Conservation (phyloP, 2,888 invertebrate species). For the Apamea anceps region DNA sequence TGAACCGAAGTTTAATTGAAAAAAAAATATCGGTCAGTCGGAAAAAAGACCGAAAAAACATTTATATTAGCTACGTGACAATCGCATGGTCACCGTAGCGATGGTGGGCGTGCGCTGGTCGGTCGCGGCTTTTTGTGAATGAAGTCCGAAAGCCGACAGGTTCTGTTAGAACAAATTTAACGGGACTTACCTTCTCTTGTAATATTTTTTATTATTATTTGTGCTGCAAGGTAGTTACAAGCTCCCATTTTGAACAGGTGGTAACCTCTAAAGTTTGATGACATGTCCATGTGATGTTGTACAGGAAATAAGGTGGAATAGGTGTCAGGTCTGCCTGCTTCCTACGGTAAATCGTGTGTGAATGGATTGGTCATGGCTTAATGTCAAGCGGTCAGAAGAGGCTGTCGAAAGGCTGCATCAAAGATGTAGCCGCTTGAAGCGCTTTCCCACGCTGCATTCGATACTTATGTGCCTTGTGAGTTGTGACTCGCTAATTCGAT, state of each 20-base stretch:
- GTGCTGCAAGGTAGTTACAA: constrained; percentile 70
- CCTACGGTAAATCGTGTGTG: constrained; percentile 41
- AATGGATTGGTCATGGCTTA: constrained; percentile 33
- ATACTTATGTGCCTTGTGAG: constrained; percentile 16
- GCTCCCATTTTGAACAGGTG: constrained; percentile 69
- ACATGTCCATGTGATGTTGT: constrained; percentile 56
- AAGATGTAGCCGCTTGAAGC: constrained; percentile 7
- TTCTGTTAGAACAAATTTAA: constrained; percentile 87
- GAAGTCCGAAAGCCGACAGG: constrained; percentile 81
- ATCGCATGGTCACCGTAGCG: constrained; percentile 78
- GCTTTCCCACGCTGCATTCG: constrained; percentile 35
- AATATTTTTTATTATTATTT: constrained; percentile 76
- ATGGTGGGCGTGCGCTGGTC: constrained; percentile 82
- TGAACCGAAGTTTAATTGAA: constrained; percentile 63
- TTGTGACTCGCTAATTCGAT: constrained; percentile 17
- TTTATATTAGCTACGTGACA: constrained; percentile 79
- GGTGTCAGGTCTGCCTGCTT: constrained; percentile 31
- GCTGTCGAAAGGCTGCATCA: constrained; percentile 25
- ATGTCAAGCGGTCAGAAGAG: constrained; percentile 18
- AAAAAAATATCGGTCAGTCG: constrained; percentile 71
- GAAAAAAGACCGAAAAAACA: constrained; percentile 69
- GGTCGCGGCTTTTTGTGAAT: constrained; percentile 86
- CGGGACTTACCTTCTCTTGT: constrained; percentile 79
- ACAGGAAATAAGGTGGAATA: constrained; percentile 54
- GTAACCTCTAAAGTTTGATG: constrained; percentile 64